Evolutionary conservation across 2,888 invertebrate genomes (phyloP), one percentile per base, ranked within the genome.

Genomic region (Synanthedon andrenaeformis): DNA sequence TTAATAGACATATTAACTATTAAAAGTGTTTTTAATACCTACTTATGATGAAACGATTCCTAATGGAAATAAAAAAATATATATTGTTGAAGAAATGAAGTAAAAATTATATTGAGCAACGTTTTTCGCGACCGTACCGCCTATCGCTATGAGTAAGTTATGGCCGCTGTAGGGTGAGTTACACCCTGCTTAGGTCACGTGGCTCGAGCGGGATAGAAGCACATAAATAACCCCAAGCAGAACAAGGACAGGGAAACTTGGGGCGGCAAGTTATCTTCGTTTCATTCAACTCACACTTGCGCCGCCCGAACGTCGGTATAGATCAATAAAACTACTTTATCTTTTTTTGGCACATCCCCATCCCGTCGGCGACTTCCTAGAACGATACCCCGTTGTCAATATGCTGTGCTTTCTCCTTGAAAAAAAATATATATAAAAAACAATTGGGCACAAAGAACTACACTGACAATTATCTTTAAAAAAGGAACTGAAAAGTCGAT

Each of bases 281-380:
- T 86, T 76, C 87, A 85, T 86, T 86, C 86, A 86, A 86, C 87
- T 84, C 86, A 83, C 85, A 87, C 86, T 85, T 80, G 82, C 81
- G 74, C 80, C 74, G 82, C 80, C 79, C 78, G 82, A 84, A 85
- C 82, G 86, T 87, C 86, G 85, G 86, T 86, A 82, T 87, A 87
- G 88, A 88, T 88, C 88, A 88, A 88, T 88, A 88, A 88, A 88
- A 88, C 88, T 88, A 88, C 88, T 88, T 88, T 88, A 88, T 88
- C 87, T 88, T 88, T 88, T 88, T 88, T 88, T 88, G 88, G 88
- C 88, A 88, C 87, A 86, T 88, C 84, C 88, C 83, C 82, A 80
- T 82, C 79, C 80, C 80, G 80, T 78, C 77, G 77, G 70, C 74
- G 76, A 80, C 81, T 86, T 86, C 84, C 82, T 81, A 77, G 79